Evolutionary conservation across 2,113 vertebrate species (phyloP), one percentile per base, ranked within the genome.

Genomic region (Lichenostomus cassidix): DNA sequence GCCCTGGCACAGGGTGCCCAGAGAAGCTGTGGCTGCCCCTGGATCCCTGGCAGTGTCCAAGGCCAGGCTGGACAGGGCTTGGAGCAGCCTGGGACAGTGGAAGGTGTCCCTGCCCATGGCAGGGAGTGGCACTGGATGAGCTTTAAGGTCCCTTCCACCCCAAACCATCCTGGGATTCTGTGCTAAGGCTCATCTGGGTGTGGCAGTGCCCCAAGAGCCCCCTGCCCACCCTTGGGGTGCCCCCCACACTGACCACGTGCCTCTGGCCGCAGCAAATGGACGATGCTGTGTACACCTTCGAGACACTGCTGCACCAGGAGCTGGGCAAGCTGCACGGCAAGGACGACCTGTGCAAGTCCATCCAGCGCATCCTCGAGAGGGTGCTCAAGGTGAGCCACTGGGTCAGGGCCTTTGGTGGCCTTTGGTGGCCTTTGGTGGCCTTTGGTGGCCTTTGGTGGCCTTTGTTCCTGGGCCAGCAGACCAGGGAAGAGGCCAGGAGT

Each of bases 231-330:
- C 22, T 49, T 7, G 5, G 46, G 16, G 87, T 68, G 18, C 20
- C 23, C 56, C 6, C 5, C 2, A 12, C 2, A 1, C 31, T 95
- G 58, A 94, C 52, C 28, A 0, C 1, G 2, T 27, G 19, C 3
- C 76, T 75, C 83, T 80, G 46, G 69, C n/a, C 11, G 0, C 95
- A 99, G 99, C 99, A 99, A 99, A 99, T 99, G 98, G 99, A 99
- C 42, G 98, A 99, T 1, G 98, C 99, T 0, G 98, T 99, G 69
- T 98, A 98, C 98, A 99, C 99, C 3, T 99, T 99, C 2, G 99
- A 99, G 98, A 99, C 99, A 27, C 98, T 99, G 62, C 97, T 99
- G 11, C 98, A 99, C n/a, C 99, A 99, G 97, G 98, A 99, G 83
- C 94, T 99, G 85, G 98, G 98, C 39, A 97, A 97, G 93, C 97